Evolutionary conservation across 2,797 vertebrate species (phyloP).

Genomic region (Pyrocephalus nanus): DNA sequence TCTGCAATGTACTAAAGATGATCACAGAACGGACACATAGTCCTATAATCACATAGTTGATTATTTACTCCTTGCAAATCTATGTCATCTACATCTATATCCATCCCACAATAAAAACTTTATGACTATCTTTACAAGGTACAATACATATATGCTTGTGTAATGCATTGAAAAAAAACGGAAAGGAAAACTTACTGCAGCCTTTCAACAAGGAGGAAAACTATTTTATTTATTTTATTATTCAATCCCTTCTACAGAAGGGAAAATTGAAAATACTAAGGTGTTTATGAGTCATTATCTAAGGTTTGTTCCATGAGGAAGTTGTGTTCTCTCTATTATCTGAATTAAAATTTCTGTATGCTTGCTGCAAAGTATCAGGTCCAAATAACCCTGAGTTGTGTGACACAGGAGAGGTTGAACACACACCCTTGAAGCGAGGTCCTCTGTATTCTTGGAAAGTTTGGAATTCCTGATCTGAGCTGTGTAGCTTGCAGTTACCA

Average conservation of each 20-base stretch:
- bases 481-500: neutral
- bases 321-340: neutral
- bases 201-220: neutral
- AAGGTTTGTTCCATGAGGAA: neutral
- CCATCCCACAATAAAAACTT: neutral
- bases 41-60: neutral
- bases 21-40: neutral
- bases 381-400: neutral
- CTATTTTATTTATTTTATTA: neutral
- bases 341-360: neutral
- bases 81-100: neutral
- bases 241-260: neutral
- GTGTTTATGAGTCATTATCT: neutral
- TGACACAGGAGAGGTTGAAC: neutral
- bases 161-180: neutral
- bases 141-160: neutral
- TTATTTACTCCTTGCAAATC: slow-evolving; percentile 47
- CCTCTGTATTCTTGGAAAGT: slow-evolving; percentile 18
- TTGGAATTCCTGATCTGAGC: slow-evolving; percentile 29
- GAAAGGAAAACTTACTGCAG: neutral
- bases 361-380: neutral
- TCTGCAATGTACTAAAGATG: neutral
- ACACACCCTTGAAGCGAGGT: neutral
- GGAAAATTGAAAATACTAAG: neutral
- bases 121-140: neutral